A percentile compares a stretch with the other conserved stretches of the same genome.
phyloP scores from a whole-genome alignment of 2,888 invertebrate species.

The Thysanoteuthis rhombus region DNA sequence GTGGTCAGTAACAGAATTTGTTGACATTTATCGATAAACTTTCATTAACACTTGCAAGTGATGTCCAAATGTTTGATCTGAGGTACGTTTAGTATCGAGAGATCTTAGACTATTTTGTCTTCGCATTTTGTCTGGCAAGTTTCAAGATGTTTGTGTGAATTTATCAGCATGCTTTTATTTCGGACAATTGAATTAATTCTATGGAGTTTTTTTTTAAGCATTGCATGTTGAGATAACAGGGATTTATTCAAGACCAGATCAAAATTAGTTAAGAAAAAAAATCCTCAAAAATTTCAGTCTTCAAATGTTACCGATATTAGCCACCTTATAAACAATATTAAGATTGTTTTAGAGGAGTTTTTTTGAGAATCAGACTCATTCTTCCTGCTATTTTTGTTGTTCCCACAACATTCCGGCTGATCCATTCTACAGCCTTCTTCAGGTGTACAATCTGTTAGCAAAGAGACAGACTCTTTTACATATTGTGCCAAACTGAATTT shows the following conservation, averaged over 20 bases:
- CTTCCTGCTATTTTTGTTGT: no score
- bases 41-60: slow-evolving; percentile 12
- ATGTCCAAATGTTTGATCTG: neutral
- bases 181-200: neutral
- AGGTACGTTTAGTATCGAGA: neutral
- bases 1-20: neutral
- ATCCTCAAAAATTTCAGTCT: neutral
- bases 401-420: no score
- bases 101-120: neutral
- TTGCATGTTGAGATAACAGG: neutral
- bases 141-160: neutral
- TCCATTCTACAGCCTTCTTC: no score
- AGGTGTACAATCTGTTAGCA: no score
- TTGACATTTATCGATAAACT: neutral
- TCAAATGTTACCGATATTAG: neutral
- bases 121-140: neutral
- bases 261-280: neutral
- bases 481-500: no score
- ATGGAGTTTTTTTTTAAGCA: neutral
- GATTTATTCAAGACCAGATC: neutral
- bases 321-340: neutral
- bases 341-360: no score
- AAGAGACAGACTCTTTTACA: no score
- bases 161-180: neutral
- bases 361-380: no score